Conservation (phyloP, 2,888 invertebrate genomes). For the Callimorpha dominula region DNA sequence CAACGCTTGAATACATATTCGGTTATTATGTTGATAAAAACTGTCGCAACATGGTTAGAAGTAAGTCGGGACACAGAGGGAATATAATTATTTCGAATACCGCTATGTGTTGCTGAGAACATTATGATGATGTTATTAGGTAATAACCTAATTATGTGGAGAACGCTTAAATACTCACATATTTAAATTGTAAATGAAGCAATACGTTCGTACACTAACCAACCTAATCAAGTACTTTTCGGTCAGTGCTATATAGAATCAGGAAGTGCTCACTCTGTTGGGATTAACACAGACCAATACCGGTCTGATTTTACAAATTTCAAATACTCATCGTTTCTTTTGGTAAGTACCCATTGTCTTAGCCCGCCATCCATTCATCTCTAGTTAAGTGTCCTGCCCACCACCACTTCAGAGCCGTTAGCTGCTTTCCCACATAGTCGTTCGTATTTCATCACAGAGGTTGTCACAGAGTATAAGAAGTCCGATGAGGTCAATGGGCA, state of each 20-base stretch:
- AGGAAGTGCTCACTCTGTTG: not conserved
- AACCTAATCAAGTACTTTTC: not conserved
- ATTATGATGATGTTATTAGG: slow-evolving; percentile 49
- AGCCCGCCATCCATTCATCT: no score
- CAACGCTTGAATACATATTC: slow-evolving; percentile 80
- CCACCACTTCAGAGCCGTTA: no score
- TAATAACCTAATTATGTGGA: slow-evolving; percentile 41
- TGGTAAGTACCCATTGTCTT: no score
- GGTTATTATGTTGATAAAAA: slow-evolving; percentile 81
- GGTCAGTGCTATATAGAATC: not conserved
- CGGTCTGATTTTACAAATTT: no score
- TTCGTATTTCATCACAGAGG: no score
- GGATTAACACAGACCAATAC: not conserved
- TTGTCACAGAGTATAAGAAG: no score
- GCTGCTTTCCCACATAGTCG: no score
- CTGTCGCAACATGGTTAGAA: slow-evolving; percentile 70
- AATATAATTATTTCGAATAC: slow-evolving; percentile 53
- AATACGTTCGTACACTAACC: not conserved
- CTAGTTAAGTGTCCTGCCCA: no score
- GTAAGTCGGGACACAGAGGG: slow-evolving; percentile 61
- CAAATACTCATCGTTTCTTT: no score
- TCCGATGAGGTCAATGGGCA: no score
- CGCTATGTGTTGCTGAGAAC: slow-evolving; percentile 53
- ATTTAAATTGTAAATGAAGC: slow-evolving; percentile 7
- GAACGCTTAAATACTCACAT: slow-evolving; percentile 5